These are phyloP conservation scores for Eulemur rufifrons DNA, from an alignment of 2,113 vertebrate species.

Conservation along the genomic window DNA sequence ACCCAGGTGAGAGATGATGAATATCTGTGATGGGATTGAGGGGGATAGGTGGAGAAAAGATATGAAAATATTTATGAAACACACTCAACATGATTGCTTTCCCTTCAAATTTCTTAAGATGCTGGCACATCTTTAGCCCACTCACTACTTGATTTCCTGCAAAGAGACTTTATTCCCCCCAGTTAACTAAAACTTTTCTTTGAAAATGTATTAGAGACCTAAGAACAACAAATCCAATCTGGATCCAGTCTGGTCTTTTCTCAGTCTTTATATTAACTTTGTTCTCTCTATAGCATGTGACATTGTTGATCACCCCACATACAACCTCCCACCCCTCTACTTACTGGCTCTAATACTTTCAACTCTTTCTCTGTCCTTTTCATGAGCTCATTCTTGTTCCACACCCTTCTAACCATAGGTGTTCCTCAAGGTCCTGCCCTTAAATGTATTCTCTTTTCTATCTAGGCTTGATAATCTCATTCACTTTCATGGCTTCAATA, in stretches of 20 bases:
- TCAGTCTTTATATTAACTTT: not conserved
- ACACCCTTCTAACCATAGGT: not conserved
- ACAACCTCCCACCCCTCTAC: not conserved
- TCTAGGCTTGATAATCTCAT: not conserved
- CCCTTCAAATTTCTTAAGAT: conserved; percentile 14
- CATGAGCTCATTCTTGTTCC: not conserved
- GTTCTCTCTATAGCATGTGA: not conserved
- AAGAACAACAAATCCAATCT: not conserved
- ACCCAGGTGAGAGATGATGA: not conserved
- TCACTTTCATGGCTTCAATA: not conserved
- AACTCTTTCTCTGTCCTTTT: not conserved
- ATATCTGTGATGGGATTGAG: not conserved
- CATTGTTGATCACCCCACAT: not conserved
- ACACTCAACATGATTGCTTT: not conserved
- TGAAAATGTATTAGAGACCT: not conserved
- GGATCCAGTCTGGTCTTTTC: not conserved
- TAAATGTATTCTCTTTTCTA: not conserved
- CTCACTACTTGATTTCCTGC: not conserved
- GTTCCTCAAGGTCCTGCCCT: too few relatives aligned
- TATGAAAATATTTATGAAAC: not conserved
- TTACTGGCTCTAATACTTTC: too few relatives aligned
- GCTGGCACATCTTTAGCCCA: not conserved
- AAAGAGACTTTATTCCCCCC: not conserved
- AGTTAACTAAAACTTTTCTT: not conserved
- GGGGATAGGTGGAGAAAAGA: not conserved